These are phyloP conservation scores for Dendrolimus pini DNA, from an alignment of 2,888 invertebrate species.

Conservation along the genomic window DNA sequence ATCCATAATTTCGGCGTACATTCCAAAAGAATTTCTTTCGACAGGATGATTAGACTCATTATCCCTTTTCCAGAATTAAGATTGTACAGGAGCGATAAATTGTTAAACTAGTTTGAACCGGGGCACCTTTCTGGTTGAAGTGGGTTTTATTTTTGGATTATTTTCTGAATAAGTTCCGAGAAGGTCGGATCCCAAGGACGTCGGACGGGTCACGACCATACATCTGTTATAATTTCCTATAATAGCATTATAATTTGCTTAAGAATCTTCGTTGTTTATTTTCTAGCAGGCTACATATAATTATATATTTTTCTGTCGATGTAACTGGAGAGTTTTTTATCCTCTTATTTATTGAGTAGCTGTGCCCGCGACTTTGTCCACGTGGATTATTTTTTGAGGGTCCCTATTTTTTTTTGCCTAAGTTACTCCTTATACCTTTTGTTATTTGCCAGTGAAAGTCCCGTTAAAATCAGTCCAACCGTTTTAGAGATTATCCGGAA, in stretches of 20 bases:
- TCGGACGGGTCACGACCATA: constrained; percentile 7
- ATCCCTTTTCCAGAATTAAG: constrained; percentile 24
- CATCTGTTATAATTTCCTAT: not conserved
- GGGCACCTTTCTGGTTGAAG: constrained; percentile 36
- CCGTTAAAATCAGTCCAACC: too few relatives aligned
- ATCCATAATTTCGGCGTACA: constrained; percentile 15
- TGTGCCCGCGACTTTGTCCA: too few relatives aligned
- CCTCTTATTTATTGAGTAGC: too few relatives aligned
- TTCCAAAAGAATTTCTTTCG: constrained; percentile 26
- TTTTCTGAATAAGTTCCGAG: constrained; percentile 50
- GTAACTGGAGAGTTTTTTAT: too few relatives aligned
- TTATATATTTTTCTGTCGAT: too few relatives aligned
- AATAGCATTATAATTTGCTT: not conserved
- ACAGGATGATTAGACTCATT: constrained; percentile 35
- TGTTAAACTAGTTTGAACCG: constrained; percentile 42
- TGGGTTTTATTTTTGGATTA: constrained; percentile 45
- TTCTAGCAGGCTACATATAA: too few relatives aligned
- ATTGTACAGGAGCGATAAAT: constrained; percentile 46
- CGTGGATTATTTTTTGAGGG: too few relatives aligned
- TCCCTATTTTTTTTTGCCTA: too few relatives aligned
- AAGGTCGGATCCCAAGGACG: constrained; percentile 63
- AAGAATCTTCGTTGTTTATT: too few relatives aligned
- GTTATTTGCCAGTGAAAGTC: too few relatives aligned
- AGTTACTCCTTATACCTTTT: too few relatives aligned
- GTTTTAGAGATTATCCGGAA: too few relatives aligned